Evolutionary conservation across 2,113 vertebrate species (phyloP).

Genomic region (Pavo muticus): DNA sequence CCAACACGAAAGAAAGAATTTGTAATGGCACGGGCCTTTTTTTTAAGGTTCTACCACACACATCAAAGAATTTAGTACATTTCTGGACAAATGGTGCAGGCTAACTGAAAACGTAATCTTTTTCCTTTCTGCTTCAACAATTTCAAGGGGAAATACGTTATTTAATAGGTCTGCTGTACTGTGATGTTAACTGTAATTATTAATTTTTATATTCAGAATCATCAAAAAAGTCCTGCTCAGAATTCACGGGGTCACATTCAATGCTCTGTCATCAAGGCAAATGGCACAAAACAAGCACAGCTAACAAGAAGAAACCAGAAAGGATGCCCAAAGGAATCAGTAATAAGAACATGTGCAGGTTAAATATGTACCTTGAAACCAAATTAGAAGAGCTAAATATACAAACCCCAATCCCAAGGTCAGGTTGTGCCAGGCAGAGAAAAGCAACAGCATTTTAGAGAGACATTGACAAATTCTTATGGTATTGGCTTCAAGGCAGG

Average conservation of each 20-base stretch:
- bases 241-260: background rate
- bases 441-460: background rate
- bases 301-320: background rate
- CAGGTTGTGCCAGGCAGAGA: background rate
- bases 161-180: background rate
- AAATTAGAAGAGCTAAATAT: background rate
- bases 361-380: background rate
- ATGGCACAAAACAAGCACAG: background rate
- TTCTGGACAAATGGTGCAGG: background rate
- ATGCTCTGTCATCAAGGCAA: background rate
- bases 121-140: background rate
- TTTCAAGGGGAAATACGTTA: background rate
- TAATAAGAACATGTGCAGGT: background rate
- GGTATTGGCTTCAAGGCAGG: background rate
- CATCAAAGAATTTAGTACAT: background rate
- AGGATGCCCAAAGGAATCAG: background rate
- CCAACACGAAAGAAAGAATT: background rate
- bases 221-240: background rate
- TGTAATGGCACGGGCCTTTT: background rate
- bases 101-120: background rate
- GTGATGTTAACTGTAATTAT: background rate
- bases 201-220: background rate
- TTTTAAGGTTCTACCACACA: rapidly evolving
- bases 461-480: background rate
- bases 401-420: background rate